phyloP scores from a whole-genome alignment of 2,113 vertebrate species.

The Tachysurus vachellii region DNA sequence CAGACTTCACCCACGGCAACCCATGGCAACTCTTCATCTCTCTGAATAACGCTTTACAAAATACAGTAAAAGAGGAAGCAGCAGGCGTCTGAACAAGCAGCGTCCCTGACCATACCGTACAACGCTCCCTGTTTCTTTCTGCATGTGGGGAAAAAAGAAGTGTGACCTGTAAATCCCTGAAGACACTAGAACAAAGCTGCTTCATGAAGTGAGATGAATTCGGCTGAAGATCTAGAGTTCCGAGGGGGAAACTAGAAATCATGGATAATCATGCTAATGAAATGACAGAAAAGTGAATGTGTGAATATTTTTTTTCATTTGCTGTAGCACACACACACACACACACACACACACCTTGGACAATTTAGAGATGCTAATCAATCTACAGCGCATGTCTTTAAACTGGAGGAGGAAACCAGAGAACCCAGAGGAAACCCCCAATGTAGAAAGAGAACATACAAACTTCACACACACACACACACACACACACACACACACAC shows the following conservation, averaged over 20 bases:
- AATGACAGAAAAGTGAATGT: neutral
- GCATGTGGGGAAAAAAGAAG: too few species aligned
- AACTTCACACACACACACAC: too few species aligned
- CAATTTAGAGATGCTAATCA: too few species aligned
- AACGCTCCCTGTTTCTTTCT: neutral
- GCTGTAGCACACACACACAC: too few species aligned
- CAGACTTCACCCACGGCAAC: neutral
- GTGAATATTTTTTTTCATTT: neutral
- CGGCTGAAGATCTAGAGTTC: neutral
- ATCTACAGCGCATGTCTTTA: too few species aligned
- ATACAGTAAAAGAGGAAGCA: neutral
- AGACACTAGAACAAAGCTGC: slow-evolving; percentile 3
- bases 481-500: too few species aligned
- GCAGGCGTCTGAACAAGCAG: neutral
- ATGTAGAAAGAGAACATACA: too few species aligned
- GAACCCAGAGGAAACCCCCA: too few species aligned
- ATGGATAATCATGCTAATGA: neutral
- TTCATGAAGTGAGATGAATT: slow-evolving; percentile 5
- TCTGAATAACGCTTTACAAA: neutral
- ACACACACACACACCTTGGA: too few species aligned
- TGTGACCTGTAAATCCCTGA: slow-evolving; percentile 4
- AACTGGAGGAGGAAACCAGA: too few species aligned
- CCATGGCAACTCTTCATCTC: neutral
- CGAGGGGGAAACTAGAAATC: neutral
- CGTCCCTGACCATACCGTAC: neutral